Base-by-base conservation (phyloP, 1,140 invertebrate genomes). In the Lycorma delicatula region DNA sequence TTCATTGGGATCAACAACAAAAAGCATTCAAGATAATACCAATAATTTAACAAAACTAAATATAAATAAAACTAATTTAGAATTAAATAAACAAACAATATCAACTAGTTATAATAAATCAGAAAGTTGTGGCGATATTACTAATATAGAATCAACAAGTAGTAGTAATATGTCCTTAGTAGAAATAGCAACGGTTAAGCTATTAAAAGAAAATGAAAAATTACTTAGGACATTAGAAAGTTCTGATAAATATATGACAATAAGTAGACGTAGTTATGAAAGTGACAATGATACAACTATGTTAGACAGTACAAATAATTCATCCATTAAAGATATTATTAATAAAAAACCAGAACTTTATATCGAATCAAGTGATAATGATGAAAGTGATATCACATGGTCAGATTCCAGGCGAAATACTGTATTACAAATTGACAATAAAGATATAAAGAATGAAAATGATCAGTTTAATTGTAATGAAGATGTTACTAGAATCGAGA, bases 351-450 rank as follows among this genome's bases (percentile, higher is more conserved):
- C 54, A 26, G 59, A 60, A 9, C 18, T 57, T 31, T 48, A 29
- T 23, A 57, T 55, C 6, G 56, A 62, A 29, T 46, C 54, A 13
- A 62, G 56, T 54, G 61, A 60, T 25, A 36, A 47, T 0, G 61
- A 62, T 23, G 59, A 47, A n/a, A 59, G 56, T 49, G 62, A 63
- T 26, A 58, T 54, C 22, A 44, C 41, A 5, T 65, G 64, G 64
- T 58, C 60, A 25, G 64, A 65, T 51, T 63, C 62, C 6, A 59
- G 64, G 52, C 52, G 64, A 25, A 65, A 65, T 47, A 65, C 64
- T 13, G 63, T 65, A 29, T 46, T 63, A 20, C 61, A 60, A 1
- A 56, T 25, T 31, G 56, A 55, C 11, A 60, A 54, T 13, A 11
- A 7, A 31, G 54, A 22, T 29, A 5, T 31, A 22, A 36, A 31